Percentiles rank a stretch among this genome's conserved stretches.
These are phyloP conservation scores for Argyresthia albistria DNA, from an alignment of 2,888 invertebrate genomes.

Conservation along the genomic window DNA sequence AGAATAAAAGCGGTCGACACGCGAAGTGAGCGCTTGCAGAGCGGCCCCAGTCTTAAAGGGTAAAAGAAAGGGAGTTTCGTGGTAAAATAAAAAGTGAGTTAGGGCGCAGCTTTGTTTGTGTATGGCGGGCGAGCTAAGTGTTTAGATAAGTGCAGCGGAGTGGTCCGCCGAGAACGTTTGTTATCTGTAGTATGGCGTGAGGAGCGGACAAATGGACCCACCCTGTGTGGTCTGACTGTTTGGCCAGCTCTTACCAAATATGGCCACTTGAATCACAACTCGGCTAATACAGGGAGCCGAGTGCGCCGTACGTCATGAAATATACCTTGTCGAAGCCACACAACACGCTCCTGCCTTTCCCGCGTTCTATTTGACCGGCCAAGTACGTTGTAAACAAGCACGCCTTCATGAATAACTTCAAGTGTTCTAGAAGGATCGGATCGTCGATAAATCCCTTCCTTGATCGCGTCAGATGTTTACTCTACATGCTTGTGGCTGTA, in stretches of 20 bases:
- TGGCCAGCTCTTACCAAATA: constrained; percentile 31
- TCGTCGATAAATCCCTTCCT: neutral
- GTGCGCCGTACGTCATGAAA: constrained; percentile 13
- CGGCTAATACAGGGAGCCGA: constrained; percentile 21
- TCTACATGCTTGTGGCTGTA: neutral
- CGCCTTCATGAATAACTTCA: neutral
- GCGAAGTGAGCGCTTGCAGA: constrained; percentile 47
- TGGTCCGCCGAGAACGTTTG: constrained; percentile 55
- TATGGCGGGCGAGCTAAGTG: constrained; percentile 59
- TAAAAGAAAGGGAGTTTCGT: constrained; percentile 57
- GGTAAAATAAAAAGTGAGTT: constrained; percentile 58
- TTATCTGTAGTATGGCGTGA: constrained; percentile 56
- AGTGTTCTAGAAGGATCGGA: neutral
- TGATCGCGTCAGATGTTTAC: neutral
- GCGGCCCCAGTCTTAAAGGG: constrained; percentile 46
- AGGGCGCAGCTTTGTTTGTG: constrained; percentile 64
- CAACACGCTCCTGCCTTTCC: neutral
- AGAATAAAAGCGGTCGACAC: constrained; percentile 57
- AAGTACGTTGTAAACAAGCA: neutral
- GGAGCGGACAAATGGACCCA: constrained; percentile 60
- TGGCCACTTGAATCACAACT: constrained; percentile 37
- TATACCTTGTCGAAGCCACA: neutral
- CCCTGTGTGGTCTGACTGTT: constrained; percentile 64
- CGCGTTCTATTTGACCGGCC: neutral
- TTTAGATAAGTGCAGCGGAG: constrained; percentile 69